Conservation (phyloP, 2,888 invertebrate genomes). For the Lasioglossum pauxillum region DNA sequence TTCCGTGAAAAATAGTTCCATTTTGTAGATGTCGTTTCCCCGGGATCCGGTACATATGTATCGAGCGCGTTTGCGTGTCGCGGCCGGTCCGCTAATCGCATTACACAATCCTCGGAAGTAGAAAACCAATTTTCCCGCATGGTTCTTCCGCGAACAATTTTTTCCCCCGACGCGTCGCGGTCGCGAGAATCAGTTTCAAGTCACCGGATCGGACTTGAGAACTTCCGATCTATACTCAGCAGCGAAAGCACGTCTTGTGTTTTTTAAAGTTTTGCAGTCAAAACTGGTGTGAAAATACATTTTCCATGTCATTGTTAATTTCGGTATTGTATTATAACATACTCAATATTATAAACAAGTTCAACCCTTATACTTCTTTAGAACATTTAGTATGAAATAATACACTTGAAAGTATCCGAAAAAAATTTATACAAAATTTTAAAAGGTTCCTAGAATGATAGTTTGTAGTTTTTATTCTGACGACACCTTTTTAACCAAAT, state of each 20-base stretch:
- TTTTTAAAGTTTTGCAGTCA: background rate
- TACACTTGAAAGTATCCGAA: too few relatives aligned
- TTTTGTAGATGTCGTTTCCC: slow-evolving; percentile 38
- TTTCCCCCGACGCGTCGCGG: background rate
- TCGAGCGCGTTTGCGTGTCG: slow-evolving; percentile 11
- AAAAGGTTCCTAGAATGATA: too few relatives aligned
- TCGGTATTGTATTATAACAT: too few relatives aligned
- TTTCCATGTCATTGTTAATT: too few relatives aligned
- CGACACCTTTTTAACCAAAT: too few relatives aligned
- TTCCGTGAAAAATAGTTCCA: slow-evolving; percentile 58
- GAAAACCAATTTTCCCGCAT: slow-evolving; percentile 4
- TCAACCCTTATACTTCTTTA: too few relatives aligned
- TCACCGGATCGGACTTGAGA: background rate
- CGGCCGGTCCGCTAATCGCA: slow-evolving; percentile 16
- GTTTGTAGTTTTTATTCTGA: too few relatives aligned
- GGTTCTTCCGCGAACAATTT: background rate
- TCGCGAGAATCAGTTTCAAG: background rate
- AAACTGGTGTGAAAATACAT: background rate
- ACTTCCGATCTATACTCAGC: too few relatives aligned
- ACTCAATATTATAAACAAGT: too few relatives aligned
- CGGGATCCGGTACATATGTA: slow-evolving; percentile 27
- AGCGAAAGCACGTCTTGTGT: background rate
- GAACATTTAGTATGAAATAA: too few relatives aligned
- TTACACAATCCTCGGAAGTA: slow-evolving; percentile 9
- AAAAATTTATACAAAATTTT: too few relatives aligned